Evolutionary conservation across 2,113 vertebrate species (phyloP), one percentile per base, ranked within the genome.

Genomic region (Pedionomus torquatus): DNA sequence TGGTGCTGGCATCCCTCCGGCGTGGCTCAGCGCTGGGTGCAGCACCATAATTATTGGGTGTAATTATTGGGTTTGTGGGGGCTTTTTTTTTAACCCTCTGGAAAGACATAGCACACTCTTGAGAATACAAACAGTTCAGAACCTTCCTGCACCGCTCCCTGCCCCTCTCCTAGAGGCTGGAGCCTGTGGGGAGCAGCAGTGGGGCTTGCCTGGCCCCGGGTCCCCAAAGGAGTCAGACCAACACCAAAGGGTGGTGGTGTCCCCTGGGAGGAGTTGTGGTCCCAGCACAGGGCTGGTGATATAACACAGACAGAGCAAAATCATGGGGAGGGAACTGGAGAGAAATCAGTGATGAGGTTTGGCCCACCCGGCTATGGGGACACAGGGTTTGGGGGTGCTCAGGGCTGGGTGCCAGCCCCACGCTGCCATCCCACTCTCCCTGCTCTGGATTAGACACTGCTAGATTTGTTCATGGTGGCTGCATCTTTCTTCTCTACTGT

Each of bases 271-370:
- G 51, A 80, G 57, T 48, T 71, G 46, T n/a, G 66, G 51, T 11
- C n/a, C 66, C 2, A 1, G 33, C 41, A 7, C 18, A 13, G 49
- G 16, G 24, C 10, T 28, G 51, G 69, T 25, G 64, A 11, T 37
- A 3, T 0, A 39, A 28, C 2, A 25, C 0, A 52, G n/a, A 20
- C 3, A 43, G 44, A 54, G 31, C 20, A 48, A 39, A 79, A 9
- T 9, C 49, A 8, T 1, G 30, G 63, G 68, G 28, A 10, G 7
- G 30, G 5, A 17, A 37, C 49, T 37, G 57, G 11, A 54, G 24
- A 61, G 18, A 15, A 17, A 9, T 18, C 3, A 18, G 17, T 33
- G 18, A 17, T 5, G 48, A 39, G 63, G 18, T 43, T 44, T 52
- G 31, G 13, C 9, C 12, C 12, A 3, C 15, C 25, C 41, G 12